Evolutionary conservation across 2,797 vertebrate species (phyloP), one percentile per base, ranked within the genome.

Genomic region (Sebastes oblongus): DNA sequence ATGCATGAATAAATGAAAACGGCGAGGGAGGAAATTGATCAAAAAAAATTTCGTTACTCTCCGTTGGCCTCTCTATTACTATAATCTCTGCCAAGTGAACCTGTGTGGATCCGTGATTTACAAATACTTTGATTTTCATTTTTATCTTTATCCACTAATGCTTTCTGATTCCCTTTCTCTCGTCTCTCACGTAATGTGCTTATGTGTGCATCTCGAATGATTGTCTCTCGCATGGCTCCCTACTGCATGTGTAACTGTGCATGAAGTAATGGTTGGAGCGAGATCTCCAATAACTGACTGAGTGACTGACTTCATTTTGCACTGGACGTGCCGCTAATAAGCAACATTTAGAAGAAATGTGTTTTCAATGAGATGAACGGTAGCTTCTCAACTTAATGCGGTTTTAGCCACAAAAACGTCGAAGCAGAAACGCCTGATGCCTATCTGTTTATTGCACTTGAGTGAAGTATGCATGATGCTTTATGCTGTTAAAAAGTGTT

Each of bases 171-270:
- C 20, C n/a, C 25, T 25, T 25, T 24, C 67, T 30, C 34, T 25
- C 0, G 1, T 29, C 29, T 56, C 30, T 59, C 25, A n/a, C 36
- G 29, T 62, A 64, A 69, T 34, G 50, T 18, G 72, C 36, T 65
- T 58, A 58, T 73, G 27, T 68, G 56, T 65, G 74, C 62, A 30
- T 79, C 60, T 82, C 27, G 73, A 58, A 81, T 83, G 69, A 84
- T 72, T 34, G 39, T 58, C 46, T 81, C 70, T 69, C 61, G 54
- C 14, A 3, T 25, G 25, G 58, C 56, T 55, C 8, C 8, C 50
- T 71, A 20, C 61, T 61, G 42, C 64, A 24, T 58, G 68, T 64
- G 30, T 66, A 85, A 70, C 77, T 86, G 75, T 78, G 82, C 80
- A 55, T 88, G 82, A 81, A 88, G 69, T 85, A 74, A 75, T 25